phyloP scores from a whole-genome alignment of 2,113 vertebrate species.

The Cairina moschata region DNA sequence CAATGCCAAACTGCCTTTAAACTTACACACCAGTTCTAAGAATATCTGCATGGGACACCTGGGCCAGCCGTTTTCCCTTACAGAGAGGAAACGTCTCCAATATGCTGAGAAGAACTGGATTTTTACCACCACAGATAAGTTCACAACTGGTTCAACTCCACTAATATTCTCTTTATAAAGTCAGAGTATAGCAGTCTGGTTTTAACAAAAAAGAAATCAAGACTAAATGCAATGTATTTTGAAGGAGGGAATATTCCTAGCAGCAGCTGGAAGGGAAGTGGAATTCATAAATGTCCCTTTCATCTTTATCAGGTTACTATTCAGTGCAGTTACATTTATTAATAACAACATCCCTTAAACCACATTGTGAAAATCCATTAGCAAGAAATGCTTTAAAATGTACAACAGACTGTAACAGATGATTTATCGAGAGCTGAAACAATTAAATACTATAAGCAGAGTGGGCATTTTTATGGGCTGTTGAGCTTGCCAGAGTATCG shows the following conservation, averaged over 20 bases:
- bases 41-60: neutral
- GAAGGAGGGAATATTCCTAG: slow-evolving; percentile 53
- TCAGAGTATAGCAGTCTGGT: neutral
- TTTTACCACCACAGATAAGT: neutral
- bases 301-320: slow-evolving; percentile 58
- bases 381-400: slow-evolving; percentile 37
- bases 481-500: neutral
- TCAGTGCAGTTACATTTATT: slow-evolving; percentile 42
- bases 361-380: slow-evolving; percentile 61
- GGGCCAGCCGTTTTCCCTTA: neutral
- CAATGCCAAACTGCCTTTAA: neutral
- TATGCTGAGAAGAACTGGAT: neutral
- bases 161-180: neutral
- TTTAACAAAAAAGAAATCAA: slow-evolving; percentile 28
- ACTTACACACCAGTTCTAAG: neutral
- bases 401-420: slow-evolving; percentile 22
- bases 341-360: slow-evolving; percentile 60
- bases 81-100: neutral
- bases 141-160: neutral
- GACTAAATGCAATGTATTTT: slow-evolving; percentile 27
- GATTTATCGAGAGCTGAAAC: slow-evolving; percentile 37
- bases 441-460: slow-evolving; percentile 17
- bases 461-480: slow-evolving; percentile 2
- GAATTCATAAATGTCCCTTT: slow-evolving; percentile 53
- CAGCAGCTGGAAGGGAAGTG: slow-evolving; percentile 55